Base-by-base conservation (phyloP, 2,888 invertebrate genomes). In the Thecophora atra region DNA sequence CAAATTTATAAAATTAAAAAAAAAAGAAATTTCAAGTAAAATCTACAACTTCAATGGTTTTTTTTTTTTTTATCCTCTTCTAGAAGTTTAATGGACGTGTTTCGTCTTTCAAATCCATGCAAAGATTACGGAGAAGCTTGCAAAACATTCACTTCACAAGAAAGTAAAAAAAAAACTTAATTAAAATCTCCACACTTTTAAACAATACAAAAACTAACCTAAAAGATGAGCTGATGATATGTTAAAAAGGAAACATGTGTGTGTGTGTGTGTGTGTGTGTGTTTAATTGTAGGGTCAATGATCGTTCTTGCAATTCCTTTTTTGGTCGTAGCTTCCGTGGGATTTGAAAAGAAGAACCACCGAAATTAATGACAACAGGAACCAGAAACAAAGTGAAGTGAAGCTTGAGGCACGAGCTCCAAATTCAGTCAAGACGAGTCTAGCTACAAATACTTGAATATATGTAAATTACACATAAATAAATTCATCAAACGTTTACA, bases 281-380 rank as follows among this genome's bases (percentile, higher is more conserved):
- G 37, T 37, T 8, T 75, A 78, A 74, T 76, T 74, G 77, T 72
- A 75, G 75, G 77, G 76, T 78, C 77, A 77, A 77, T 74, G 78
- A 70, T 73, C 76, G 13, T 60, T 60, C n/a, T 19, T 30, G 19
- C 19, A 30, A 17, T n/a, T 62, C 42, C 42, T 62, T 62, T 21
- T 62, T 37, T 42, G 17, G 19, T 62, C 58, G 13, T 13, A 8
- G 24, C 26, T 24, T 58, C 58, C 21, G 47, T 64, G 6, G 11
- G 19, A n/a, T 44, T 47, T 26, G 24, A 67, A 63, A 56, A 15
- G 54, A 54, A 54, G 30, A 30, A 64, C 24, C 64, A 56, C 24
- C 64, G 42, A 67, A 67, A 64, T 44, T 21, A 47, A 24, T 47
- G 24, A 17, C 44, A 64, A 58, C 44, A 17, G 42, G 24, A 62